These are phyloP conservation scores for Pogonognathellus flavescens DNA, from an alignment of 1,140 invertebrate genomes.

Conservation along the genomic window DNA sequence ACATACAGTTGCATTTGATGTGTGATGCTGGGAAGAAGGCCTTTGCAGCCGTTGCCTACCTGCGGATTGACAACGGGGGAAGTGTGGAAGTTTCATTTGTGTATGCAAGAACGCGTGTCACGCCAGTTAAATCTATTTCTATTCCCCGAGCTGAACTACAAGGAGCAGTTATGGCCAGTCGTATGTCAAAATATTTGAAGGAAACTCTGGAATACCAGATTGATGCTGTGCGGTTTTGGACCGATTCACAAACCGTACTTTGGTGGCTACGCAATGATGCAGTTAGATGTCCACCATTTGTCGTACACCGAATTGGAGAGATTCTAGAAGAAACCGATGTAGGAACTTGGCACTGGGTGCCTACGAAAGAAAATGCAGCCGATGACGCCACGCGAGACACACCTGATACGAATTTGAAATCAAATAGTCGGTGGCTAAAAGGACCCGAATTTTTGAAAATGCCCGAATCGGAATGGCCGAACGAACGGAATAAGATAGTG, in stretches of 20 bases:
- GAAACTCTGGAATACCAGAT: constrained; percentile 46
- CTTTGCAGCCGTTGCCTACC: constrained; percentile 34
- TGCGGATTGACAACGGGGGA: background rate
- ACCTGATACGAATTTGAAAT: constrained; percentile 26
- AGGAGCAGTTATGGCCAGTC: constrained; percentile 69
- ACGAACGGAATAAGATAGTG: background rate
- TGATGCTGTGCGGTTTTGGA: constrained; percentile 54
- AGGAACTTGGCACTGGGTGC: constrained; percentile 34
- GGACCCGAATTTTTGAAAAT: constrained; percentile 59
- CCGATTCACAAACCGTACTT: constrained; percentile 59
- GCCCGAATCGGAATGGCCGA: constrained; percentile 48
- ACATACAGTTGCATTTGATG: constrained; percentile 60
- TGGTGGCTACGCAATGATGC: constrained; percentile 56
- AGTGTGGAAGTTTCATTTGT: constrained; percentile 65
- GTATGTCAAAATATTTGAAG: constrained; percentile 63
- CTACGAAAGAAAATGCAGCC: constrained; percentile 43
- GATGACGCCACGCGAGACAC: constrained; percentile 59
- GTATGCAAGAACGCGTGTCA: constrained; percentile 68
- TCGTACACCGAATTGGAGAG: constrained; percentile 60
- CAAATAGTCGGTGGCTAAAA: constrained; percentile 54
- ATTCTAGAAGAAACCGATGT: constrained; percentile 9
- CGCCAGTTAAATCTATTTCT: constrained; percentile 68
- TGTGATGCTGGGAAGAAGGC: background rate
- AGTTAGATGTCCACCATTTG: constrained; percentile 56
- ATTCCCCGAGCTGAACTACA: constrained; percentile 70